These are phyloP conservation scores for Arbacia lixula DNA, from an alignment of 53 echinoderm and acorn worm species.

Conservation along the genomic window DNA sequence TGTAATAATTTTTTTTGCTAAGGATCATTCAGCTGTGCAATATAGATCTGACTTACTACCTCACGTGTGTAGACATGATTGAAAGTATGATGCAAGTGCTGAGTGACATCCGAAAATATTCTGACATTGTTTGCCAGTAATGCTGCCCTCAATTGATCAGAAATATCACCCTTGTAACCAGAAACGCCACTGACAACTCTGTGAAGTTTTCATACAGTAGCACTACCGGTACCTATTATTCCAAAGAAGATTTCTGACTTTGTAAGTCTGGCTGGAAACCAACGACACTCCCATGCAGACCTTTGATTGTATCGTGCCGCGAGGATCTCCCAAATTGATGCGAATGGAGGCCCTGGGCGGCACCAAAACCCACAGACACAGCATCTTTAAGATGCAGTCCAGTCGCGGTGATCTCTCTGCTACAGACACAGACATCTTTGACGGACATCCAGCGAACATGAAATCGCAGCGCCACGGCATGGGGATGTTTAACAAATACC, in stretches of 20 bases:
- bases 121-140: no score
- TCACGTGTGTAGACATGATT: no score
- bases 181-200: no score
- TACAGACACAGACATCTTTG: constrained; percentile 19
- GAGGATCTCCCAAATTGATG: constrained; percentile 25
- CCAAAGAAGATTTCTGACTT: background rate
- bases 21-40: no score
- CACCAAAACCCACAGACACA: constrained; percentile 65
- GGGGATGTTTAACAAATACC: constrained; percentile 48
- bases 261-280: background rate
- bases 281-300: constrained; percentile 21
- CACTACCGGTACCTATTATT: no score
- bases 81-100: no score
- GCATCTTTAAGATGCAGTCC: constrained; percentile 70
- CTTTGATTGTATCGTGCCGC: constrained; percentile 54
- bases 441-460: background rate
- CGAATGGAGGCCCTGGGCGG: constrained; percentile 62
- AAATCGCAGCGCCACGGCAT: constrained; percentile 20
- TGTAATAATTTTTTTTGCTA: no score
- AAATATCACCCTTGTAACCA: no score
- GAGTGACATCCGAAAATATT: no score
- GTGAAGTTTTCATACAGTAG: no score
- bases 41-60: no score
- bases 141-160: no score
- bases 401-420: constrained; percentile 3